These are phyloP conservation scores for Nannoperca obscura DNA, from an alignment of 2,797 vertebrate species.

Conservation along the genomic window DNA sequence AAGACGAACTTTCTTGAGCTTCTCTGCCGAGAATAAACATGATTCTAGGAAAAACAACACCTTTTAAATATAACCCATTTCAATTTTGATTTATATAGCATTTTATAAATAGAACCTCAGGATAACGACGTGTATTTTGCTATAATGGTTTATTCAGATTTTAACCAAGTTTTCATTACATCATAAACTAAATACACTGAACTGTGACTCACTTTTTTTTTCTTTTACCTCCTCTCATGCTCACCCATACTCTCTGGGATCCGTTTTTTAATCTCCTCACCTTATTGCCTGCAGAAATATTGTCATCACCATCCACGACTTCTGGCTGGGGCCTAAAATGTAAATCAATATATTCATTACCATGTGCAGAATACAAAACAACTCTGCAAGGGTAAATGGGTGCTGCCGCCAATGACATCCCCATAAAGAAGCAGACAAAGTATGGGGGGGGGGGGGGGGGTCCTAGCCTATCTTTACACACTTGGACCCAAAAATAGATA, in stretches of 20 bases:
- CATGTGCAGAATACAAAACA: constrained; percentile 77
- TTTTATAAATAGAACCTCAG: constrained; percentile 12
- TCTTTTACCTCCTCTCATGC: constrained; percentile 22
- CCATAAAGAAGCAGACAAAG: constrained; percentile 42
- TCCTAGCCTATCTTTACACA: constrained; percentile 30
- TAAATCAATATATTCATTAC: constrained; percentile 83
- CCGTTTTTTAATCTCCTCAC: constrained; percentile 77
- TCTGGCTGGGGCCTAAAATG: constrained; percentile 73
- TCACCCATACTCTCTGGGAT: constrained; percentile 48
- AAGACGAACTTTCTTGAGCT: neutral
- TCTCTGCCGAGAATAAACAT: neutral
- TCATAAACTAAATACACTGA: constrained; percentile 35
- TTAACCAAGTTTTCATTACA: constrained; percentile 42
- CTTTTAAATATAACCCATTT: constrained; percentile 11
- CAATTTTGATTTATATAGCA: neutral
- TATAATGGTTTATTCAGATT: constrained; percentile 39
- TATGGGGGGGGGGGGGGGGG: neutral
- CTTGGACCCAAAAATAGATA: neutral
- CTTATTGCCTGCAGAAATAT: constrained; percentile 80
- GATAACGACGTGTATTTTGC: constrained; percentile 11
- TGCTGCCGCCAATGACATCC: constrained; percentile 61
- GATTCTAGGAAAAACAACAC: neutral
- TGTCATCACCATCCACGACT: constrained; percentile 72
- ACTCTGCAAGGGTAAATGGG: constrained; percentile 68
- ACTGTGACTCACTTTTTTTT: constrained; percentile 44